Percentiles rank a stretch among this genome's conserved stretches.
These are phyloP conservation scores for Lota lota DNA, from an alignment of 2,113 vertebrate genomes.

Conservation along the genomic window DNA sequence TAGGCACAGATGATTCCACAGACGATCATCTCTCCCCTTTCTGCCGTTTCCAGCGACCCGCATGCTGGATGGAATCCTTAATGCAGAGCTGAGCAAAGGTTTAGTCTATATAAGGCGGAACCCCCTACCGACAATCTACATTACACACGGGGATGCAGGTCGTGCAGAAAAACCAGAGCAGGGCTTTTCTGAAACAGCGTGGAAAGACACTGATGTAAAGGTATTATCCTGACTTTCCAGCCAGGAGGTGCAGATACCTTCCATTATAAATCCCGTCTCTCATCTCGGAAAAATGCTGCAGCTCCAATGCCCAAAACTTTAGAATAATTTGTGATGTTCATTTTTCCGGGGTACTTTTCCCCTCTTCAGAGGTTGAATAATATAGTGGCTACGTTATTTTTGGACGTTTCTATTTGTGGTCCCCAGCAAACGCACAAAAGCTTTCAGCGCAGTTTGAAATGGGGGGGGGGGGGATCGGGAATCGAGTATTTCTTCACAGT, in stretches of 20 bases:
- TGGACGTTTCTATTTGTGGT: neutral
- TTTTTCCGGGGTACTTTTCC: slow-evolving; percentile 21
- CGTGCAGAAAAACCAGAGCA: slow-evolving; percentile 39
- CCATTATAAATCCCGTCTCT: slow-evolving; percentile 58
- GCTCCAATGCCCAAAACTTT: slow-evolving; percentile 37
- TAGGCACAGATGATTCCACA: slow-evolving; percentile 40
- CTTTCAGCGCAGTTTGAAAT: no score
- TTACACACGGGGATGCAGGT: slow-evolving; percentile 44
- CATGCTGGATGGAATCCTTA: slow-evolving; percentile 39
- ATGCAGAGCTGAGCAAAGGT: slow-evolving; percentile 23
- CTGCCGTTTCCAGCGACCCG: slow-evolving; percentile 36
- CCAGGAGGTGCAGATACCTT: slow-evolving; percentile 46
- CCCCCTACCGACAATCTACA: slow-evolving; percentile 42
- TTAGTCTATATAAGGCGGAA: slow-evolving; percentile 40
- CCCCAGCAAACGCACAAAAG: neutral
- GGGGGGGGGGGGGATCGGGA: no score
- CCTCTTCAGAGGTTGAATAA: slow-evolving; percentile 24
- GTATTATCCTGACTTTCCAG: slow-evolving; percentile 47
- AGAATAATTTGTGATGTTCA: slow-evolving; percentile 50
- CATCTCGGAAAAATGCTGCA: slow-evolving; percentile 57
- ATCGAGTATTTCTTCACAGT: neutral
- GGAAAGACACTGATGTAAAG: slow-evolving; percentile 41
- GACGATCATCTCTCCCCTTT: slow-evolving; percentile 34
- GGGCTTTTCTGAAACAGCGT: slow-evolving; percentile 46
- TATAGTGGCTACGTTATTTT: slow-evolving; percentile 12